Percentiles rank a stretch among this genome's conserved stretches.
Evolutionary conservation across 2,888 invertebrate genomes (phyloP).

Genomic region (Eretmocerus hayati): DNA sequence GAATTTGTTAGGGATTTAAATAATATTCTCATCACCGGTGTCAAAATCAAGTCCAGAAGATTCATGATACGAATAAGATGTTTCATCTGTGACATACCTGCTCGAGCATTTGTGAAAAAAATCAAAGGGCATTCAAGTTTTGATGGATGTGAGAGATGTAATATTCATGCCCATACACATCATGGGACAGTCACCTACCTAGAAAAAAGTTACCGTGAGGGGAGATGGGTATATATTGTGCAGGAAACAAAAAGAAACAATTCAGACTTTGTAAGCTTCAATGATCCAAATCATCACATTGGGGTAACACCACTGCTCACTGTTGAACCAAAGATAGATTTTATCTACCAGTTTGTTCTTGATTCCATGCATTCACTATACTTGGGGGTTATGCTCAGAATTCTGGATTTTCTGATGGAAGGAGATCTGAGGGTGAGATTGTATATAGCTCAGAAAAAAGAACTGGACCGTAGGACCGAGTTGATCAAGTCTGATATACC

Average conservation of each 20-base stretch:
- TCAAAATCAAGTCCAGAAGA: conserved; percentile 13
- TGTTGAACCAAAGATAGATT: conserved; percentile 14
- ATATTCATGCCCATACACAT: background rate
- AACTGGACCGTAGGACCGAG: background rate
- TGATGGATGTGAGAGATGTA: conserved; percentile 4
- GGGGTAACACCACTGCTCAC: conserved; percentile 8
- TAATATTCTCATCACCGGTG: conserved; percentile 15
- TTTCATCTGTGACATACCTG: conserved; percentile 23
- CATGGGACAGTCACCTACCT: background rate
- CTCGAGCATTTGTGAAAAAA: conserved; percentile 2
- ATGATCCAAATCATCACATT: conserved; percentile 17
- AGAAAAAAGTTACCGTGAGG: background rate
- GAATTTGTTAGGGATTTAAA: conserved; percentile 24
- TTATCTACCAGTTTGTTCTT: conserved; percentile 16
- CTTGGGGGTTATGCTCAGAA: conserved; percentile 1
- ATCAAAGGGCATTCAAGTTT: conserved; percentile 3
- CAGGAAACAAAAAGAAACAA: conserved; percentile 10
- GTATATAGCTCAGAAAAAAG: background rate
- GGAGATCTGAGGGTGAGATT: background rate
- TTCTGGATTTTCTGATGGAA: conserved; percentile 3
- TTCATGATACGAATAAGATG: conserved; percentile 13
- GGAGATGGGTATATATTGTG: conserved; percentile 2
- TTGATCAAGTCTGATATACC: background rate
- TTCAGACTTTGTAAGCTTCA: conserved; percentile 8
- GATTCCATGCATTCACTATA: conserved; percentile 22